Conservation (phyloP, 2,888 invertebrate species). For the Rhimphoctona megacephalus region DNA sequence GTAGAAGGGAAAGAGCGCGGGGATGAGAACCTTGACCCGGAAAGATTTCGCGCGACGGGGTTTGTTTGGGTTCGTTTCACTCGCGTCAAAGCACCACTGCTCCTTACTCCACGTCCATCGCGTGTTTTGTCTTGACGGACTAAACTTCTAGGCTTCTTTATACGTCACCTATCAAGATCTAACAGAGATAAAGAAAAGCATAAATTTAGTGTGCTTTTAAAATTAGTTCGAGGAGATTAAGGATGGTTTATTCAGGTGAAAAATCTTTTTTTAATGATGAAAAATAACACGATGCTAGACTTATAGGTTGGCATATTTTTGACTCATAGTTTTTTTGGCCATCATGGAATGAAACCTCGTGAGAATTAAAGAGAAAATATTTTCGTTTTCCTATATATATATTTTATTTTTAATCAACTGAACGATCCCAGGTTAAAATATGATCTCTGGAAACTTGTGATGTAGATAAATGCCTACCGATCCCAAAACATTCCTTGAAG, state of each 20-base stretch:
- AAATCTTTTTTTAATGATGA: neutral
- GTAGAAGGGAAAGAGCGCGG: conserved; percentile 42
- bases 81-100: conserved; percentile 67
- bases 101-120: conserved; percentile 49
- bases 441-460: too few relatives aligned
- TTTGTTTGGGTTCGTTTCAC: conserved; percentile 79
- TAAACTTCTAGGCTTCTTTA: conserved; percentile 17
- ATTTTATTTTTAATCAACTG: too few relatives aligned
- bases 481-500: too few relatives aligned
- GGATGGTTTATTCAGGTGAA: neutral
- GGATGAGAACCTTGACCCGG: conserved; percentile 70
- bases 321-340: neutral
- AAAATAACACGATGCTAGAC: neutral
- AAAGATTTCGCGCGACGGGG: conserved; percentile 78
- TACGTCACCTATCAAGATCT: neutral
- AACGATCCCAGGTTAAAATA: too few relatives aligned
- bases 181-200: neutral
- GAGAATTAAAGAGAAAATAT: too few relatives aligned
- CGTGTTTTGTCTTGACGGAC: conserved; percentile 51
- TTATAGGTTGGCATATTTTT: neutral
- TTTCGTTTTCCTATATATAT: too few relatives aligned
- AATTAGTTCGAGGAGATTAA: neutral
- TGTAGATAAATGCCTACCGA: too few relatives aligned
- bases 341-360: too few relatives aligned
- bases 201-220: neutral